Evolutionary conservation across 2,113 vertebrate genomes (phyloP).

Genomic region (Ochotona princeps): DNA sequence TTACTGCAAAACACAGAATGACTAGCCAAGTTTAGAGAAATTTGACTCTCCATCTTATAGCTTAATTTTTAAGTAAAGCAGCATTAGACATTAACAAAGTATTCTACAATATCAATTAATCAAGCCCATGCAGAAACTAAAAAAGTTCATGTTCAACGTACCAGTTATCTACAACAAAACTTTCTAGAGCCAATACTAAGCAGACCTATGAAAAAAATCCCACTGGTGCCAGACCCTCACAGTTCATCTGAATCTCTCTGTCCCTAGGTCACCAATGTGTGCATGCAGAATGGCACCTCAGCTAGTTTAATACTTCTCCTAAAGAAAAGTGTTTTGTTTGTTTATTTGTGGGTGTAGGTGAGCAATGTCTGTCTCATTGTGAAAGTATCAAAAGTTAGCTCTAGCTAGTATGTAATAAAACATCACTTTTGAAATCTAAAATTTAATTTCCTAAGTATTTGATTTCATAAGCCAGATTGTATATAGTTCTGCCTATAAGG

Average conservation of each 20-base stretch:
- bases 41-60: background rate
- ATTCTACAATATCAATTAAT: background rate
- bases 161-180: background rate
- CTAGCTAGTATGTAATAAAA: background rate
- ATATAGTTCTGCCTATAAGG: background rate
- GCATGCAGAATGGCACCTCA: background rate
- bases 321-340: background rate
- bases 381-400: background rate
- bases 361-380: background rate
- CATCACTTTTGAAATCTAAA: background rate
- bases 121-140: background rate
- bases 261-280: background rate
- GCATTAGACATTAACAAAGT: background rate
- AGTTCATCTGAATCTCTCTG: background rate
- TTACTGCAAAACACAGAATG: background rate
- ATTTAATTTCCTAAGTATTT: conserved; percentile 11
- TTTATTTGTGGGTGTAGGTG: background rate
- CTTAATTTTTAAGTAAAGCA: conserved; percentile 9
- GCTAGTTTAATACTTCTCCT: background rate
- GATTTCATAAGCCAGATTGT: background rate
- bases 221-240: background rate
- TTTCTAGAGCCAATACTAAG: background rate
- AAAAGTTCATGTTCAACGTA: background rate
- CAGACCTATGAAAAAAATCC: background rate
- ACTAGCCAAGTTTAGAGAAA: conserved; percentile 43